Base-by-base conservation (phyloP, 2,888 invertebrate species). In the Alcis repandata region DNA sequence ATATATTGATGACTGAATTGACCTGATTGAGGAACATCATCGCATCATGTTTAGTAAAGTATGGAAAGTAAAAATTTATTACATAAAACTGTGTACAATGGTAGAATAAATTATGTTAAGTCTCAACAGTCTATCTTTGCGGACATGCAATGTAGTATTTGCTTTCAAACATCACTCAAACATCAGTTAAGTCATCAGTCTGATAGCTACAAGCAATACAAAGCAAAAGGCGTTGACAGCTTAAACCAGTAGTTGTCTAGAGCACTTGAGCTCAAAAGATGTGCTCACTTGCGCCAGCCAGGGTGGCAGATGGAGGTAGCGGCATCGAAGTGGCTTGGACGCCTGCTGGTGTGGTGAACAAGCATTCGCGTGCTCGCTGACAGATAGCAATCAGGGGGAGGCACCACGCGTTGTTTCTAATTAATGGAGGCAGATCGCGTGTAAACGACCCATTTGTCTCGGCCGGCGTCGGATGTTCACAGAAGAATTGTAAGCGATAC, bases 401-500 rank as follows among this genome's bases (percentile, higher is more conserved):
- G 84, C 86, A 85, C 85, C 86, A 86, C 86, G 87, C 86, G 86
- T 82, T 85, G 84, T 81, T 86, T 84, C 88, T 91, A 90, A 91
- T 91, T 91, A 91, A 91, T 89, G 90, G 85, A 79, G 79, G 80
- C 80, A 77, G 83, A 85, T 91, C 86, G 90, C 91, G 91, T 91
- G 91, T 78, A 85, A 82, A 84, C 85, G 77, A 73, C 79, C 87
- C 89, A 90, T 91, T 90, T 89, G 90, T 91, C 89, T 88, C 83
- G 71, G 80, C 78, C 63, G 58, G 74, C 80, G 90, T 88, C 89
- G 90, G 90, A 91, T 90, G 88, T 86, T 85, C 89, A 86, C 89
- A 88, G 90, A 88, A 88, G 88, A 89, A 90, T 88, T 87, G 90
- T 88, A 88, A 88, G 90, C 89, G 89, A 90, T 90, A 89, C 89